These are phyloP conservation scores for Calliphora vicina DNA, from an alignment of 1,140 invertebrate genomes.

Conservation along the genomic window DNA sequence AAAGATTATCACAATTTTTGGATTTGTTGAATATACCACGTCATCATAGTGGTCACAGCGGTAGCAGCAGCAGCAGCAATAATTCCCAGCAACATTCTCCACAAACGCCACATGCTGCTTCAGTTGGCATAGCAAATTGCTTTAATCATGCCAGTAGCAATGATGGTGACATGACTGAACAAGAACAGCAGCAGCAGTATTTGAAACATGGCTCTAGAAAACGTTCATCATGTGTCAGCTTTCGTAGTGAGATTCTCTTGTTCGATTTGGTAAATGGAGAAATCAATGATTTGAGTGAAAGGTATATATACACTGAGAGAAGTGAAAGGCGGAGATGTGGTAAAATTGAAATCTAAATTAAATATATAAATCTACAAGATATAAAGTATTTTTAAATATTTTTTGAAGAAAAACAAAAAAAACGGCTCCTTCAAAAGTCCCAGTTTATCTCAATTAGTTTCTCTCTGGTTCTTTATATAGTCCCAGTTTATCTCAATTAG, in stretches of 20 bases:
- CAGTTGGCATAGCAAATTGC: neutral
- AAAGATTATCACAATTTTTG: constrained; percentile 19
- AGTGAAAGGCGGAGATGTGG: too few relatives aligned
- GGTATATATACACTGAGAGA: neutral
- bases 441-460: too few relatives aligned
- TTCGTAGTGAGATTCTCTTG: constrained; percentile 20
- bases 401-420: too few relatives aligned
- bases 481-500: too few relatives aligned
- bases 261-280: constrained; percentile 10
- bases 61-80: constrained; percentile 1
- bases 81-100: neutral
- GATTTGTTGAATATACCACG: constrained; percentile 12
- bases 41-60: neutral
- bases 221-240: constrained; percentile 7
- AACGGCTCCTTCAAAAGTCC: too few relatives aligned
- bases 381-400: too few relatives aligned
- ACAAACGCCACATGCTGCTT: constrained; percentile 13
- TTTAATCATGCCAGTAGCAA: too few relatives aligned
- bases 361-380: too few relatives aligned
- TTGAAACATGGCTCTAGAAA: neutral
- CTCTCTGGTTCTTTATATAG: too few relatives aligned
- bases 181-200: neutral
- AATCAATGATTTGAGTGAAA: constrained; percentile 12
- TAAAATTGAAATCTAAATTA: too few relatives aligned
- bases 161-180: neutral